phyloP scores from a whole-genome alignment of 2,113 vertebrate species.

The Megalops atlanticus region DNA sequence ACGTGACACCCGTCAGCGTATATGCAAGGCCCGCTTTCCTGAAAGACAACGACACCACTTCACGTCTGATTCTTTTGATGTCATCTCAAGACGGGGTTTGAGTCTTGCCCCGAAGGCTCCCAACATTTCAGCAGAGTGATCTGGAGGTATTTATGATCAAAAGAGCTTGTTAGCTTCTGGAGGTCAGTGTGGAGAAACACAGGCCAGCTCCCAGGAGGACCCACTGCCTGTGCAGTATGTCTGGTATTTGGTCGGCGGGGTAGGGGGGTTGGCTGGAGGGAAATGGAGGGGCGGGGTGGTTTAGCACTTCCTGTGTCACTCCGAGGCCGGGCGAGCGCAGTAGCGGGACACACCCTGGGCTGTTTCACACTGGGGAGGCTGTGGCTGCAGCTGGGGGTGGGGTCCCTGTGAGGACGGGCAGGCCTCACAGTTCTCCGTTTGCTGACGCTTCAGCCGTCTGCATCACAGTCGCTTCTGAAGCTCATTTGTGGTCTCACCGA shows the following conservation, averaged over 20 bases:
- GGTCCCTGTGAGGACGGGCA: not conserved
- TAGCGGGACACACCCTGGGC: not conserved
- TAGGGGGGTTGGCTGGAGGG: not conserved
- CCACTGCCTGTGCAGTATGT: not conserved
- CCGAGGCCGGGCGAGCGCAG: not conserved
- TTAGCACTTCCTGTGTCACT: conserved; percentile 4
- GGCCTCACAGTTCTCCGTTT: not conserved
- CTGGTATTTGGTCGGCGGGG: not conserved
- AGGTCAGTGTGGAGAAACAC: not conserved
- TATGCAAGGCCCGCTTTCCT: not conserved
- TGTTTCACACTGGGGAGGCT: not conserved
- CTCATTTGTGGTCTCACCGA: no score
- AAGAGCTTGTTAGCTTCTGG: not conserved
- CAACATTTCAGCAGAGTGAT: not conserved
- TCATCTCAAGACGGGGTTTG: not conserved
- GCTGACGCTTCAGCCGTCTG: not conserved
- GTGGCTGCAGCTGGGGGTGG: not conserved
- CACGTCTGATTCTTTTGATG: no score
- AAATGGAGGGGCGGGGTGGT: not conserved
- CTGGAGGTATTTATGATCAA: not conserved
- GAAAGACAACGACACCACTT: not conserved
- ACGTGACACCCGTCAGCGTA: no score
- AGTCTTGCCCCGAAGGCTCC: not conserved
- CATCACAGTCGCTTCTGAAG: not conserved
- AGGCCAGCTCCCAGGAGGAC: not conserved